A percentile compares a stretch with the other conserved stretches of the same genome.
These are phyloP conservation scores for Thecocarcelia acutangulata DNA, from an alignment of 2,888 invertebrate species.

Conservation along the genomic window DNA sequence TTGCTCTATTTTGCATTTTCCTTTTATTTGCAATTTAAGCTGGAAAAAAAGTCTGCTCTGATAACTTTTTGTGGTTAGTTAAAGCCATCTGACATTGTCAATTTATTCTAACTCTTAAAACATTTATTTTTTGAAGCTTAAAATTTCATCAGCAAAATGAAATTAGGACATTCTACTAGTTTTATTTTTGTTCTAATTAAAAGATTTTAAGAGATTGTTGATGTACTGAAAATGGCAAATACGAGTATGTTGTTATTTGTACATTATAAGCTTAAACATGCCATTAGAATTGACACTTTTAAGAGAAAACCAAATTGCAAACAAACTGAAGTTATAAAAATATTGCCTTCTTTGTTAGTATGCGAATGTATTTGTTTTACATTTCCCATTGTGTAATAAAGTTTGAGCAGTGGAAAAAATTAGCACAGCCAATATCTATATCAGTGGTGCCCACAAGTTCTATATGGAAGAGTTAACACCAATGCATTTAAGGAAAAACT, in stretches of 20 bases:
- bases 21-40: not conserved
- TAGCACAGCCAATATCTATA: too few relatives aligned
- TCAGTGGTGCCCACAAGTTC: too few relatives aligned
- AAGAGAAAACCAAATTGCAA: not conserved
- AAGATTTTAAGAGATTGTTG: not conserved
- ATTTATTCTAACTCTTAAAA: conserved; percentile 1
- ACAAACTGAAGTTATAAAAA: not conserved
- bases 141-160: not conserved
- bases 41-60: not conserved
- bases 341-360: too few relatives aligned
- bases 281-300: too few relatives aligned
- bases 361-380: too few relatives aligned
- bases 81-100: conserved; percentile 7
- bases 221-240: not conserved
- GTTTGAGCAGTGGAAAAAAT: too few relatives aligned
- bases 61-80: conserved; percentile 17
- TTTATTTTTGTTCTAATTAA: not conserved
- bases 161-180: not conserved
- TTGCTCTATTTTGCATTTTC: not conserved
- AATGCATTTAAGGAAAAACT: too few relatives aligned
- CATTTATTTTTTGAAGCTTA: not conserved
- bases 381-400: too few relatives aligned
- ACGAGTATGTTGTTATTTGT: not conserved
- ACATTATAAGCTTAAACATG: too few relatives aligned
- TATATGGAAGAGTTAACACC: too few relatives aligned